Evolutionary conservation across 2,888 invertebrate species (phyloP).

Genomic region (Lumbricus terrestris): DNA sequence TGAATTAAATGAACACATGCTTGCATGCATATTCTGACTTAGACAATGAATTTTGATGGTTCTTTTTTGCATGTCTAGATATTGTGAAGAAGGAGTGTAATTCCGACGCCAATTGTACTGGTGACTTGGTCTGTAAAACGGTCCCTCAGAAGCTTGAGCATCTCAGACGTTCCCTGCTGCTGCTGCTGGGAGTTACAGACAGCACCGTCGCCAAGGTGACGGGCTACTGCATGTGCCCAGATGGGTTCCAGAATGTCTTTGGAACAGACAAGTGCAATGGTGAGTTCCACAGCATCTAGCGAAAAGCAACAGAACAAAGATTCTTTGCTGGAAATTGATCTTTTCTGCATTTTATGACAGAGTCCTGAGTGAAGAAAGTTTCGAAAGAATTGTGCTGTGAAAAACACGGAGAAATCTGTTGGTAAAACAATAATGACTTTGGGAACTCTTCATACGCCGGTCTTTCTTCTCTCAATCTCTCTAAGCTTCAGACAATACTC

Average conservation of each 20-base stretch:
- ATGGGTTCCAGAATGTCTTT: background rate
- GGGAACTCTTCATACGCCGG: too few relatives aligned
- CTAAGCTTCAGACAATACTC: too few relatives aligned
- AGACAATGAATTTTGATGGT: background rate
- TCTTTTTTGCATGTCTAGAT: background rate
- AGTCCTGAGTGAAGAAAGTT: background rate
- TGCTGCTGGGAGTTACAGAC: background rate
- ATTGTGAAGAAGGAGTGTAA: background rate
- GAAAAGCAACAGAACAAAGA: background rate
- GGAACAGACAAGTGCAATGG: background rate
- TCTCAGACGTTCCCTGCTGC: background rate
- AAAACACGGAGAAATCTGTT: background rate
- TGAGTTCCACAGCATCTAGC: background rate
- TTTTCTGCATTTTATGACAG: background rate
- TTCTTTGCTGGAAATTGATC: background rate
- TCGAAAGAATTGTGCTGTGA: background rate
- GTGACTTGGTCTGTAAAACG: background rate
- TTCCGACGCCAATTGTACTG: background rate
- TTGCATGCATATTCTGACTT: background rate
- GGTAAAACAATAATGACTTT: too few relatives aligned
- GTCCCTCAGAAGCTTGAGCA: background rate
- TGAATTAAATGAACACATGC: too few relatives aligned
- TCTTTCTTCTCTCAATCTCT: too few relatives aligned
- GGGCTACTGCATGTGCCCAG: background rate
- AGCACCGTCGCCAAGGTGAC: background rate